Percentiles rank a stretch among this genome's conserved stretches.
These are phyloP conservation scores for Megastigmus dorsalis DNA, from an alignment of 2,888 invertebrate genomes.

Conservation along the genomic window DNA sequence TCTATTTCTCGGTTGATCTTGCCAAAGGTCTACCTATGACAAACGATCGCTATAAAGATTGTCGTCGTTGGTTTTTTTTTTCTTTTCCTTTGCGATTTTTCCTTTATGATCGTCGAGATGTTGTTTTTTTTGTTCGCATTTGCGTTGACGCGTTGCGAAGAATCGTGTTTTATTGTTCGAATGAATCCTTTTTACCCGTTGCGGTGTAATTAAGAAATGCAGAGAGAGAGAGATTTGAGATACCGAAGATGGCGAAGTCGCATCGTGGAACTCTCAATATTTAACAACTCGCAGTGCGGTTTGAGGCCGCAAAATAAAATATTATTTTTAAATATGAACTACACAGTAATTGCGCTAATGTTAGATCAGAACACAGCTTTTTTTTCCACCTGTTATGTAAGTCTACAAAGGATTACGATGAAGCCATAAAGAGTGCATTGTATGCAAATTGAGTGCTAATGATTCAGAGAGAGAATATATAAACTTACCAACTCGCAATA, in stretches of 20 bases:
- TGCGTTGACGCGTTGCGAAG: conserved; percentile 11
- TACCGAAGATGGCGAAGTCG: neutral
- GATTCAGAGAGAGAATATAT: conserved; percentile 35
- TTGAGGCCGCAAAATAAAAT: neutral
- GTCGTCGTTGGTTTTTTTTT: too few relatives aligned
- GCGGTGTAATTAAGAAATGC: neutral
- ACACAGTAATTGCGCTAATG: conserved; percentile 24
- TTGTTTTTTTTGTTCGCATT: neutral
- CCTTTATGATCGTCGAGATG: conserved; percentile 11
- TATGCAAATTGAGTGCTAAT: conserved; percentile 39
- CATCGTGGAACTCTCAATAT: neutral
- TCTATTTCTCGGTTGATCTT: too few relatives aligned
- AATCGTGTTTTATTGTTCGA: conserved; percentile 13
- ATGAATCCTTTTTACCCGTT: neutral
- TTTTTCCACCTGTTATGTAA: conserved; percentile 3
- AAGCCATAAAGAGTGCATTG: conserved; percentile 42
- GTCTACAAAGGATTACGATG: conserved; percentile 13
- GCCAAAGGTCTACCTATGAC: too few relatives aligned
- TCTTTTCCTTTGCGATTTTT: conserved; percentile 8
- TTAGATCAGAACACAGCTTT: neutral
- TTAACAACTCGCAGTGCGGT: neutral
- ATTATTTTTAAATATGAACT: conserved; percentile 14
- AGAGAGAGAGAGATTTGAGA: neutral
- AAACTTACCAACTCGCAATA: neutral
- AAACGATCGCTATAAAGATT: conserved; percentile 30